Conservation (phyloP, 37 sponge, comb jelly and placozoan genomes). For the Chondrosia reniformis region DNA sequence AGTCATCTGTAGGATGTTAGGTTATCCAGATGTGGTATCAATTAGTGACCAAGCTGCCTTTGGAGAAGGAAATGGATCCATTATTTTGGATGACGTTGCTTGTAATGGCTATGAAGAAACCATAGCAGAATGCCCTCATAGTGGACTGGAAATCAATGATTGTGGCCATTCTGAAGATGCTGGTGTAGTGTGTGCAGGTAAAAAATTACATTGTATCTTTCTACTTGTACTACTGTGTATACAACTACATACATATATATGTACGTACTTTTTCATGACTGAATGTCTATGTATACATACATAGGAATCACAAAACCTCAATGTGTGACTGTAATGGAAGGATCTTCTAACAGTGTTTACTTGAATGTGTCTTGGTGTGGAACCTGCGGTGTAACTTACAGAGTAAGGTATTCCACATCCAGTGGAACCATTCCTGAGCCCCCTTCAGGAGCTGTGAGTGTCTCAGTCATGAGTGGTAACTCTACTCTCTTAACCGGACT, state of each 20-base stretch:
- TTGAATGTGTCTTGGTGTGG: too few species aligned
- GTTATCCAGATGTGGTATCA: not conserved
- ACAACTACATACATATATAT: not conserved
- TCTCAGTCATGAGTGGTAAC: too few species aligned
- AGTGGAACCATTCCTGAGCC: too few species aligned
- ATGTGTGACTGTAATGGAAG: too few species aligned
- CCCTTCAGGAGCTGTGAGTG: too few species aligned
- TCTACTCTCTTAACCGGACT: too few species aligned
- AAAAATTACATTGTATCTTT: too few species aligned
- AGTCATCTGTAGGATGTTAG: not conserved
- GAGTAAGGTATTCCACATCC: too few species aligned
- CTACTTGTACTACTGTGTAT: too few species aligned
- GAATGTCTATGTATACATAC: not conserved
- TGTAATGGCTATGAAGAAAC: not conserved
- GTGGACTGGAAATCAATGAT: not conserved
- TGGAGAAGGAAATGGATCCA: not conserved
- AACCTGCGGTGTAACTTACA: too few species aligned
- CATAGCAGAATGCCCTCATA: not conserved
- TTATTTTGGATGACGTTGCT: not conserved
- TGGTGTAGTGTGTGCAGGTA: not conserved
- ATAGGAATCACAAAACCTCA: too few species aligned
- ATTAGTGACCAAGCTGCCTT: not conserved
- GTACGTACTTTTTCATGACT: not conserved
- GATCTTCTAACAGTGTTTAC: too few species aligned
- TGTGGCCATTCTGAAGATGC: not conserved